Conservation (phyloP, 2,888 invertebrate species). For the Hipparchia semele region DNA sequence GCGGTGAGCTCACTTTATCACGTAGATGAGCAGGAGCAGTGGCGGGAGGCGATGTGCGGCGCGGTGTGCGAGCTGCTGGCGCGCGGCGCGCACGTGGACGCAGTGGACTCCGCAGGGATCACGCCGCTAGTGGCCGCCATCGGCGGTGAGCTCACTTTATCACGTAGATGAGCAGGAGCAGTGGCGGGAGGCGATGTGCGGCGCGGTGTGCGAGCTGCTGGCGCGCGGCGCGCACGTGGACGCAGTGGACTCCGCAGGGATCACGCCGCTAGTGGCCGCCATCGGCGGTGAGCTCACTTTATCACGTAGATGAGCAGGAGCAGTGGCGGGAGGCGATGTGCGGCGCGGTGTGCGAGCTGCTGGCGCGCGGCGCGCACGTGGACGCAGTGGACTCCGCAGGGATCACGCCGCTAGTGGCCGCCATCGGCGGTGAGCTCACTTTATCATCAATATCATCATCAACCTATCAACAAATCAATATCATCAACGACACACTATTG, state of each 20-base stretch:
- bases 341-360: slow-evolving; percentile 70
- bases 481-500: too few species aligned
- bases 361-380: slow-evolving; percentile 90
- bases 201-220: slow-evolving; percentile 75
- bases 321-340: slow-evolving; percentile 62
- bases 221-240: slow-evolving; percentile 93
- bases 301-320: slow-evolving; percentile 54
- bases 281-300: slow-evolving; percentile 84
- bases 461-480: too few species aligned
- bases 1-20: slow-evolving; percentile 75
- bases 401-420: slow-evolving; percentile 89
- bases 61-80: slow-evolving; percentile 80
- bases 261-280: slow-evolving; percentile 89
- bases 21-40: slow-evolving; percentile 57
- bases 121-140: slow-evolving; percentile 90
- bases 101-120: slow-evolving; percentile 89
- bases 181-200: slow-evolving; percentile 62
- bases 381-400: slow-evolving; percentile 91
- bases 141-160: slow-evolving; percentile 79
- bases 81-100: slow-evolving; percentile 92
- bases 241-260: slow-evolving; percentile 89
- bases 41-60: slow-evolving; percentile 61
- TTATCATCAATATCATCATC: background rate
- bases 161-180: slow-evolving; percentile 56
- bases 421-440: slow-evolving; percentile 84